These are phyloP conservation scores for Paratrypauchen microcephalus DNA, from an alignment of 2,797 vertebrate genomes.

Conservation along the genomic window DNA sequence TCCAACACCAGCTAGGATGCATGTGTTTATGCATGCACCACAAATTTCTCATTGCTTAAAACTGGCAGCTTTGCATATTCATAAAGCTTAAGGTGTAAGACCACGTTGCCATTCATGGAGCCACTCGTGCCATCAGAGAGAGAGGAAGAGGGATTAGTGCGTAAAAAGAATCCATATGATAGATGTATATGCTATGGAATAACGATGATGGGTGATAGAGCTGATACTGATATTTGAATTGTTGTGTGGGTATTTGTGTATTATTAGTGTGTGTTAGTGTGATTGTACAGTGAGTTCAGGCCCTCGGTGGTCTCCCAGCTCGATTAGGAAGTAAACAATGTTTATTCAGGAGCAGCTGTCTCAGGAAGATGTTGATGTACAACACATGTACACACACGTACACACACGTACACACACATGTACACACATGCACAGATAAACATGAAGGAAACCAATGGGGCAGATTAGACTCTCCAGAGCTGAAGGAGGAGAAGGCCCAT, in stretches of 20 bases:
- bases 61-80: slow-evolving; percentile 39
- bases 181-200: slow-evolving; percentile 42
- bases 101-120: slow-evolving; percentile 37
- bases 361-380: slow-evolving; percentile 44
- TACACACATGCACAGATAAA: slow-evolving; percentile 22
- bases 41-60: slow-evolving; percentile 17
- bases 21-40: slow-evolving; percentile 44
- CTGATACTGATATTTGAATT: slow-evolving; percentile 22
- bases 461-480: slow-evolving; percentile 51
- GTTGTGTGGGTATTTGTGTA: slow-evolving; percentile 13
- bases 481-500: slow-evolving; percentile 23
- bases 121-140: slow-evolving; percentile 10
- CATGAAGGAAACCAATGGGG: slow-evolving; percentile 42
- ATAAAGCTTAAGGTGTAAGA: slow-evolving; percentile 25
- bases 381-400: too few relatives aligned
- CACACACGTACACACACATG: too few relatives aligned
- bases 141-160: slow-evolving; percentile 21
- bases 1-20: slow-evolving; percentile 37
- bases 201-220: slow-evolving; percentile 50
- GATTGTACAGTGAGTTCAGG: slow-evolving; percentile 54
- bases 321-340: slow-evolving; percentile 76
- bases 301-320: slow-evolving; percentile 59
- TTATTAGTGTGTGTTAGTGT: not conserved
- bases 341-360: slow-evolving; percentile 79
- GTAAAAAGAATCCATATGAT: slow-evolving; percentile 36